Evolutionary conservation across 2,113 vertebrate species (phyloP).

Genomic region (Hippocampus comes): DNA sequence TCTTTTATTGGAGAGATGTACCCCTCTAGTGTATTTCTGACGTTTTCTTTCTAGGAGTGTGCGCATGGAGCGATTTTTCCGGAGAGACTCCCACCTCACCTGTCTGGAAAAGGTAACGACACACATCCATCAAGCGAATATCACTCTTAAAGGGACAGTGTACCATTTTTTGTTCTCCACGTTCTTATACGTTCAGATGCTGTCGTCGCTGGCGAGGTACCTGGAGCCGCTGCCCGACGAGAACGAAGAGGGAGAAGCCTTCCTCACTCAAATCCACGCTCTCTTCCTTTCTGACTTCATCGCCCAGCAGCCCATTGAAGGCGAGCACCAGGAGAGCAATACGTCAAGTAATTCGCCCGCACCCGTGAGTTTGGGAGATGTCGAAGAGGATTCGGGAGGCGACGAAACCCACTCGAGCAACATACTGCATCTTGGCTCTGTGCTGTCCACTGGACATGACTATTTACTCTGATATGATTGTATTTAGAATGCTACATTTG

Average conservation of each 20-base stretch:
- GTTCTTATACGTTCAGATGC: conserved; percentile 72
- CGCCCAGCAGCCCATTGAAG: conserved; percentile 48
- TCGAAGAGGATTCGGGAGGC: not conserved
- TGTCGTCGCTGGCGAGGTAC: conserved; percentile 86
- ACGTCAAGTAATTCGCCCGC: conserved; percentile 19
- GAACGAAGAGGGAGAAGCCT: conserved; percentile 79
- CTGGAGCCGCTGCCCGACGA: conserved; percentile 79
- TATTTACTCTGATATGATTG: conserved; percentile 58
- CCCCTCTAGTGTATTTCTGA: not conserved
- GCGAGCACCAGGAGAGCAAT: conserved; percentile 33
- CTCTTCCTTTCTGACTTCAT: conserved; percentile 82
- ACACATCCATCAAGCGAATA: too few species aligned
- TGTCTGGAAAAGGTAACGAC: conserved; percentile 89
- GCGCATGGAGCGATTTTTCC: conserved; percentile 87
- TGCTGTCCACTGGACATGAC: conserved; percentile 57
- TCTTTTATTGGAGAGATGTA: too few species aligned
- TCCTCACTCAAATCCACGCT: conserved; percentile 84
- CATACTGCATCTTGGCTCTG: conserved; percentile 64
- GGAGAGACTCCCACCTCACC: conserved; percentile 86
- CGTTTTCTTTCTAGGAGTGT: conserved; percentile 74
- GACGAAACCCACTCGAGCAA: not conserved
- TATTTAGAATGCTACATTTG: not conserved
- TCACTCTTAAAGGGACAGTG: too few species aligned
- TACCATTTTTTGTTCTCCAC: not conserved
- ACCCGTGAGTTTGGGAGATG: conserved; percentile 3